These are phyloP conservation scores for Colistium nudipinnis DNA, from an alignment of 2,113 vertebrate species.

Conservation along the genomic window DNA sequence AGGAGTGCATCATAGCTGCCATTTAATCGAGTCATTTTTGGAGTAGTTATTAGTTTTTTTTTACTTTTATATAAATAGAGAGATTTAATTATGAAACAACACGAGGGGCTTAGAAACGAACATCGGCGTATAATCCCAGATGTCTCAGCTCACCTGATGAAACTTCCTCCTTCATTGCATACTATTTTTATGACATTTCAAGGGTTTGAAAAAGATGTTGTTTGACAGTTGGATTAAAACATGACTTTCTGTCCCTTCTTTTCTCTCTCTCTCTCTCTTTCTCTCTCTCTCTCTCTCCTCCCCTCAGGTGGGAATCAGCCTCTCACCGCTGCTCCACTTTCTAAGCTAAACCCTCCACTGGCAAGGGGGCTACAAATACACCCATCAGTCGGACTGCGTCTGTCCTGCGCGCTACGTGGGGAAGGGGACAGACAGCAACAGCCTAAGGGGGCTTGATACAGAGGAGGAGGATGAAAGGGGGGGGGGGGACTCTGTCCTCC, in stretches of 20 bases:
- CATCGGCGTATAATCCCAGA: too few relatives aligned
- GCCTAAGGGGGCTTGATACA: slow-evolving; percentile 14
- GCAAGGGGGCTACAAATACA: slow-evolving; percentile 82
- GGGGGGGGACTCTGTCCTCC: background rate
- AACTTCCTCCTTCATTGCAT: background rate
- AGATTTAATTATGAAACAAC: too few relatives aligned
- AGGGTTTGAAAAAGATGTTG: slow-evolving; percentile 24
- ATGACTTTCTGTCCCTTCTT: background rate
- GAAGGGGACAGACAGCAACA: slow-evolving; percentile 31
- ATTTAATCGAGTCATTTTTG: too few relatives aligned
- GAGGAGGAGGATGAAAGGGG: background rate
- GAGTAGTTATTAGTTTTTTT: background rate
- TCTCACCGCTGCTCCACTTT: slow-evolving; percentile 29
- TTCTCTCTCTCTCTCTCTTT: background rate
- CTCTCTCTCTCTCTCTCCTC: slow-evolving; percentile 44
- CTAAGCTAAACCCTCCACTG: slow-evolving; percentile 63
- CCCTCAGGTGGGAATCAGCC: slow-evolving; percentile 61
- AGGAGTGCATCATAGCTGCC: too few relatives aligned
- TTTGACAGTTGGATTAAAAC: slow-evolving; percentile 41
- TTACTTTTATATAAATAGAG: background rate
- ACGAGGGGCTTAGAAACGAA: too few relatives aligned
- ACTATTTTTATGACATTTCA: slow-evolving; percentile 29
- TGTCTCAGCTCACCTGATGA: background rate
- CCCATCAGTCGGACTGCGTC: slow-evolving; percentile 54
- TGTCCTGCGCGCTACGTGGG: slow-evolving; percentile 46